Percentiles rank a stretch among this genome's conserved stretches.
phyloP scores from a whole-genome alignment of 2,797 vertebrate genomes.

The Hydrocynus forskahlii region DNA sequence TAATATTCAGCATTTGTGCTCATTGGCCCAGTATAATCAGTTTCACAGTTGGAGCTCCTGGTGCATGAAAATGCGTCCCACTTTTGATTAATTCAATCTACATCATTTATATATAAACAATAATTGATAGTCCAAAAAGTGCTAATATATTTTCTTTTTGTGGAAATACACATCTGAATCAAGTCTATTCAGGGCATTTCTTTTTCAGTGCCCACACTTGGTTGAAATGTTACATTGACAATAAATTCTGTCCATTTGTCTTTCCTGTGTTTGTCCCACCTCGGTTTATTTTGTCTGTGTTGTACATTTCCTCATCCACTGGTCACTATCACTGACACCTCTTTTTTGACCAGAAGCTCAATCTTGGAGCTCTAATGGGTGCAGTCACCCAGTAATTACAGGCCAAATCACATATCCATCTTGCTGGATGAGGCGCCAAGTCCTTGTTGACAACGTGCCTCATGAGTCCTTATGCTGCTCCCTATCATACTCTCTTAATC shows the following conservation, averaged over 20 bases:
- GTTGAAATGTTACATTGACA: slow-evolving; percentile 21
- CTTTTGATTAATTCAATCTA: background rate
- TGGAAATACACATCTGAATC: background rate
- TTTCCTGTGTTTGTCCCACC: slow-evolving; percentile 17
- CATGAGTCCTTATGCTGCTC: slow-evolving; percentile 26
- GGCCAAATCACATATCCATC: slow-evolving; percentile 27
- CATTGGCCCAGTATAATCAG: background rate
- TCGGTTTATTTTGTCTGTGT: slow-evolving; percentile 32
- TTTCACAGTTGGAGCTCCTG: background rate
- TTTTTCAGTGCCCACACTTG: background rate
- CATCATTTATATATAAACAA: background rate
- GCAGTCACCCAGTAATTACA: slow-evolving; percentile 39
- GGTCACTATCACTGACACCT: slow-evolving; percentile 23
- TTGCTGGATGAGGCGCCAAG: slow-evolving; percentile 48
- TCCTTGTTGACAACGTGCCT: slow-evolving; percentile 45
- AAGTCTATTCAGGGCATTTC: background rate
- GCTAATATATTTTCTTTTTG: no score
- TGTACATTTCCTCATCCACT: slow-evolving; percentile 12
- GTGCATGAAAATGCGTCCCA: background rate
- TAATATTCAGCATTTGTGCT: background rate
- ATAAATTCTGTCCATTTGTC: slow-evolving; percentile 37
- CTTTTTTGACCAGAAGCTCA: slow-evolving; percentile 19
- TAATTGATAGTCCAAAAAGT: no score
- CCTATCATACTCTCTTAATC: slow-evolving; percentile 47
- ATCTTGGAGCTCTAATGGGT: slow-evolving; percentile 42